phyloP scores from a whole-genome alignment of 1,140 invertebrate genomes.

The Tenebrio molitor region DNA sequence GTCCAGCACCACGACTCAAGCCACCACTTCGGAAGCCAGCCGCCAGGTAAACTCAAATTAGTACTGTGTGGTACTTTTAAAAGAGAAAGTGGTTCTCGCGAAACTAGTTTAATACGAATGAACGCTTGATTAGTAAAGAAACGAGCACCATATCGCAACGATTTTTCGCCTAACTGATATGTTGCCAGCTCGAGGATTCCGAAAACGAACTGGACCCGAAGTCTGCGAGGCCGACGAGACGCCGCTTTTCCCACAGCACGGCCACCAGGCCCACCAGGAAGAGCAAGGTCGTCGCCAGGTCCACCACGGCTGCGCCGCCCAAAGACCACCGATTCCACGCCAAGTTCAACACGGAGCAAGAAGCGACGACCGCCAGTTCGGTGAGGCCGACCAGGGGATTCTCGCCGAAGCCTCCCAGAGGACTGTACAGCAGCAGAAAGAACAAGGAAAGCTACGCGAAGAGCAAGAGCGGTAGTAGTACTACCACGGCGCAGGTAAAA shows the following conservation, averaged over 20 bases:
- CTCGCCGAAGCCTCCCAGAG: slow-evolving; percentile 48
- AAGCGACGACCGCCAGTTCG: slow-evolving; percentile 8
- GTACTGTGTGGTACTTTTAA: slow-evolving; percentile 38
- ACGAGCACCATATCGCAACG: neutral
- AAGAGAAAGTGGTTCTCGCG: slow-evolving; percentile 40
- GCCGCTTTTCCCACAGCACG: slow-evolving; percentile 45
- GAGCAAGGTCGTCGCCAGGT: slow-evolving; percentile 46
- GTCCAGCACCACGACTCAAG: slow-evolving; percentile 6
- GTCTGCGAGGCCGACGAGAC: slow-evolving; percentile 50
- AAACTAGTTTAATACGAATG: slow-evolving; percentile 34
- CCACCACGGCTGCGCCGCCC: slow-evolving; percentile 42
- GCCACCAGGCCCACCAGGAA: slow-evolving; percentile 25
- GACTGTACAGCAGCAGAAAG: slow-evolving; percentile 49
- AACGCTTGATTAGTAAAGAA: slow-evolving; percentile 32
- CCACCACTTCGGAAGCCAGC: slow-evolving; percentile 10
- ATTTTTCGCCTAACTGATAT: neutral
- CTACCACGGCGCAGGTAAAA: slow-evolving; percentile 42
- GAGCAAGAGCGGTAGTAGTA: slow-evolving; percentile 46
- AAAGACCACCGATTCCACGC: slow-evolving; percentile 52
- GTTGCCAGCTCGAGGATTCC: slow-evolving; percentile 55
- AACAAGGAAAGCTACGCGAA: slow-evolving; percentile 34
- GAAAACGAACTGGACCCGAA: slow-evolving; percentile 61
- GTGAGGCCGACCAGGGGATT: slow-evolving; percentile 29
- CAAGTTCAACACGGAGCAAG: slow-evolving; percentile 48
- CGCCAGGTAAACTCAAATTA: slow-evolving; percentile 22